These are phyloP conservation scores for Drosophila nigritarsus DNA, from an alignment of 2,888 invertebrate species.

Conservation along the genomic window DNA sequence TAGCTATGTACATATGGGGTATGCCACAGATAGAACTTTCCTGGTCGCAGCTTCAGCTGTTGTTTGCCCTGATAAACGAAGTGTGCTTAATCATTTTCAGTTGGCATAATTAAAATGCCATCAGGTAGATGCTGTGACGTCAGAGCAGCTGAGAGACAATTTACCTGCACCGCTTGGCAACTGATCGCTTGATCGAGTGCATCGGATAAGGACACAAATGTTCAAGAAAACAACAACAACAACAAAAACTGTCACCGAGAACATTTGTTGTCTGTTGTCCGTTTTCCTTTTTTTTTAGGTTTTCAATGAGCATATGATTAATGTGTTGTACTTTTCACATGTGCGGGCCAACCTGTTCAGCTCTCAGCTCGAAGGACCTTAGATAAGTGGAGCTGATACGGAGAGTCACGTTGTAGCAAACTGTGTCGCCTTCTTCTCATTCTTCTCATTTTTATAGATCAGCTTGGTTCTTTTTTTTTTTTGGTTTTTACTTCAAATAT, in stretches of 20 bases:
- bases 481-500: not conserved
- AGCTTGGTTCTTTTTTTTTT: not conserved
- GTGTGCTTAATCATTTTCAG: constrained; percentile 36
- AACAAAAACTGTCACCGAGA: constrained; percentile 48
- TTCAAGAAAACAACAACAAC: not conserved
- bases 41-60: constrained; percentile 4
- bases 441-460: not conserved
- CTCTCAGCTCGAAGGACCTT: constrained; percentile 9
- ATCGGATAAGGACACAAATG: constrained; percentile 46
- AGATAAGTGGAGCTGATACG: constrained; percentile 36
- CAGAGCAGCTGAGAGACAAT: constrained; percentile 41
- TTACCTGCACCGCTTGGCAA: constrained; percentile 48
- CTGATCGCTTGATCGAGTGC: constrained; percentile 50
- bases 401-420: not conserved
- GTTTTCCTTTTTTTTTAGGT: constrained; percentile 1
- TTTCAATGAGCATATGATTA: constrained; percentile 54
- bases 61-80: constrained; percentile 63
- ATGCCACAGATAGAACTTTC: not conserved
- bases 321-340: constrained; percentile 29
- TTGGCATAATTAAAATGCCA: constrained; percentile 83
- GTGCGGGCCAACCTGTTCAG: constrained; percentile 29
- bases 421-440: not conserved
- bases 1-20: not conserved
- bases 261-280: not conserved
- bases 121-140: constrained; percentile 61